Conservation (phyloP, 2,113 vertebrate species). For the Amia ocellicauda region DNA sequence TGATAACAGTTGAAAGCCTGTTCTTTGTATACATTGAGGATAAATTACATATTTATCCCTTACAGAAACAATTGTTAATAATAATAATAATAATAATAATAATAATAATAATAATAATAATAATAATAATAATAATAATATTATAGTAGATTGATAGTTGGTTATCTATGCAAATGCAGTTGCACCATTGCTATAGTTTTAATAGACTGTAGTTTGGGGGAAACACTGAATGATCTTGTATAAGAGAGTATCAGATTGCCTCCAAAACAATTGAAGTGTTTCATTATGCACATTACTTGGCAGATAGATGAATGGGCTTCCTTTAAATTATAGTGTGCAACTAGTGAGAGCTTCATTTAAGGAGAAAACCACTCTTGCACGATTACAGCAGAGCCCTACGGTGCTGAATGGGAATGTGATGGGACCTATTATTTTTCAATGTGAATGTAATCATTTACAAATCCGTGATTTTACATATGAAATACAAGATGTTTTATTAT, state of each 20-base stretch:
- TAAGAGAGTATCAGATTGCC: neutral
- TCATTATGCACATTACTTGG: neutral
- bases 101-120: too few relatives aligned
- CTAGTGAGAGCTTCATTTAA: constrained; percentile 35
- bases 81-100: too few relatives aligned
- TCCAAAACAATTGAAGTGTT: neutral
- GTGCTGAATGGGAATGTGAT: constrained; percentile 62
- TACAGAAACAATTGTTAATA: too few relatives aligned
- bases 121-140: too few relatives aligned
- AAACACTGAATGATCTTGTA: neutral
- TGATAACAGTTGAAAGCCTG: too few relatives aligned
- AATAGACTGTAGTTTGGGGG: too few relatives aligned
- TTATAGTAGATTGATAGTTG: too few relatives aligned
- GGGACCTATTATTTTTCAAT: constrained; percentile 61
- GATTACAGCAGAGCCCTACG: constrained; percentile 64
- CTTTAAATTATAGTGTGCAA: constrained; percentile 9
- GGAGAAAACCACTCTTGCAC: constrained; percentile 39
- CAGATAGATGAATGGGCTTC: constrained; percentile 5
- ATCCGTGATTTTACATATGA: constrained; percentile 60
- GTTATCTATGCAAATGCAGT: too few relatives aligned
- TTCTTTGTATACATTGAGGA: too few relatives aligned
- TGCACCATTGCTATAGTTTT: too few relatives aligned
- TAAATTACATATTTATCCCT: too few relatives aligned
- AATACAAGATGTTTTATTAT: constrained; percentile 65
- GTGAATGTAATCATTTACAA: constrained; percentile 73